Evolutionary conservation across 1,140 invertebrate species (phyloP), one percentile per base, ranked within the genome.

Genomic region (Harpegnathos saltator): DNA sequence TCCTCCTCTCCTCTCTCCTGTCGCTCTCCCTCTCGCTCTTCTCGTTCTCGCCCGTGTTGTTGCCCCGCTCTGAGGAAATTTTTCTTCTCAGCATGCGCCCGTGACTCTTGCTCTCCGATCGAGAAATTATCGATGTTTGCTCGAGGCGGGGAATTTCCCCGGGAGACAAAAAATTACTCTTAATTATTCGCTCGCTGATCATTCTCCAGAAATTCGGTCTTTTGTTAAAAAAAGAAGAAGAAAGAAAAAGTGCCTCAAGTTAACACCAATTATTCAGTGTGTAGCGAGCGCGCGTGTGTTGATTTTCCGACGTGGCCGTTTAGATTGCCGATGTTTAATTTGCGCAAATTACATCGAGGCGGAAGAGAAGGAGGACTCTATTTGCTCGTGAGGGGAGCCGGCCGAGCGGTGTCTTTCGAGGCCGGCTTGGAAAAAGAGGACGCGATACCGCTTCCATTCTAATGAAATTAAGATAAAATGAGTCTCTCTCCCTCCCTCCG

Each of bases 391-490:
- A 69, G 14, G 4, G 1, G 38, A 69, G 5, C 5, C 17, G 54
- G 15, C 3, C 3, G 19, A 22, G 54, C n/a, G 11, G 19, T 44
- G 7, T 56, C 29, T 63, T 50, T 17, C 11, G 52, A 26, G 44
- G 4, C 14, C 54, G 1, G 38, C 17, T 1, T 33, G 26, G n/a
- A 15, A 44, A 61, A 77, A 29, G n/a, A 38, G 17, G n/a, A n/a
- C 29, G 26, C 15, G 26, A 33, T 29, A 9, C 14, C 50, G 19
- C 19, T 77, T 4, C 24, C 19, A 22, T 38, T 24, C n/a, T 12
- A 52, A 78, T 59, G 17, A 56, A 80, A 80, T 48, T 69, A 71
- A 78, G 22, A 52, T 68, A 1, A 52, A 69, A 69, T 29, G 3
- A 19, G 52, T 52, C 22, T 3, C 56, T 52, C 33, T 4, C 1